A percentile compares a stretch with the other conserved stretches of the same genome.
These are phyloP conservation scores for Drosophila buzzatii DNA, from an alignment of 2,888 invertebrate species.

Conservation along the genomic window DNA sequence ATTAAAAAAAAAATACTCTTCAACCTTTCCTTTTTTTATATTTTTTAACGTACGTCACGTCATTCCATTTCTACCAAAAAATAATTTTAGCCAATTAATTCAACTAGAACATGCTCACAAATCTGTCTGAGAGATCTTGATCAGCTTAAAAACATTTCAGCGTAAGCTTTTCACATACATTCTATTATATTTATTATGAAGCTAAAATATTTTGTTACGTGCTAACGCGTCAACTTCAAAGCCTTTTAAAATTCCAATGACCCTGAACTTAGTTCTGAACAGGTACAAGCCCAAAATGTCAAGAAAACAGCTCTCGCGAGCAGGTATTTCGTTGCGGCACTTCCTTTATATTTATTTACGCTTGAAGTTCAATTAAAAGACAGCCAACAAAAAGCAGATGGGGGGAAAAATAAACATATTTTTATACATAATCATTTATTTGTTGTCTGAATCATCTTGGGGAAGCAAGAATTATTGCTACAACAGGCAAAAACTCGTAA, in stretches of 20 bases:
- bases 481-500: constrained; percentile 28
- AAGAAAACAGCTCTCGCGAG: constrained; percentile 19
- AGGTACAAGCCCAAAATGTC: constrained; percentile 38
- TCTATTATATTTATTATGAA: constrained; percentile 12
- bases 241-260: constrained; percentile 42
- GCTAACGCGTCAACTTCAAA: constrained; percentile 19
- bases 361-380: constrained; percentile 27
- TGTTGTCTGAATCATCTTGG: constrained; percentile 56
- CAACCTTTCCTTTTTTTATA: not conserved
- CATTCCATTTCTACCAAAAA: not conserved
- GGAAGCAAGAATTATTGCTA: constrained; percentile 49
- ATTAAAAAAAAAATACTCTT: not conserved
- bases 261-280: constrained; percentile 42
- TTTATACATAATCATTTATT: constrained; percentile 23
- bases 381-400: not conserved
- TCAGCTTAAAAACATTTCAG: not conserved
- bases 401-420: constrained; percentile 14
- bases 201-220: constrained; percentile 20
- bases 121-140: not conserved
- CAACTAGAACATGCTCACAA: not conserved
- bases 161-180: not conserved
- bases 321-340: constrained; percentile 37
- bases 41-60: no score
- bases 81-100: constrained; percentile 1
- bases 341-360: constrained; percentile 50